Percentiles rank a stretch among this genome's conserved stretches.
phyloP scores from a whole-genome alignment of 2,888 invertebrate genomes.

The Monochamus alternatus region DNA sequence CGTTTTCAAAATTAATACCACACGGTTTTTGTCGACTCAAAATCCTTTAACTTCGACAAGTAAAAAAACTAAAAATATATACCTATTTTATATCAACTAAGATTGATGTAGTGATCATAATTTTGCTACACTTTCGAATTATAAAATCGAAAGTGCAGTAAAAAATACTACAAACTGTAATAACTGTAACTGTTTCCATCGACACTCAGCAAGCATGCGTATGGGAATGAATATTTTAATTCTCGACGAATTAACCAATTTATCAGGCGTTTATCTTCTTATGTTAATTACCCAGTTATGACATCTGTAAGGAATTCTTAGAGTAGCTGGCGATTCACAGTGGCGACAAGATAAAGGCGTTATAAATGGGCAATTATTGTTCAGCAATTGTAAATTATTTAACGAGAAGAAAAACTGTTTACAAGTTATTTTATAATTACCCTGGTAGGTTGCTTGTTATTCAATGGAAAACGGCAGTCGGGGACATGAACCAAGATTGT shows the following conservation, averaged over 20 bases:
- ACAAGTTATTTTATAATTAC: slow-evolving; percentile 30
- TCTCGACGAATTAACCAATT: slow-evolving; percentile 47
- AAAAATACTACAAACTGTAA: not conserved
- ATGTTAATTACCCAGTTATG: slow-evolving; percentile 52
- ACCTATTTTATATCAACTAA: too few species aligned
- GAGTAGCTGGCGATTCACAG: slow-evolving; percentile 44
- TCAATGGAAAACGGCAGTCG: slow-evolving; percentile 16
- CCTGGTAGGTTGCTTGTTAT: slow-evolving; percentile 18
- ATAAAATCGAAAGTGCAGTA: not conserved
- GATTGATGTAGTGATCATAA: too few species aligned
- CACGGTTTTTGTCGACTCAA: too few species aligned
- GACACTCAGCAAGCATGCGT: not conserved
- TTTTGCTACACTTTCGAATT: not conserved
- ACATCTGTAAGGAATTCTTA: slow-evolving; percentile 44
- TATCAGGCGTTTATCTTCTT: slow-evolving; percentile 50
- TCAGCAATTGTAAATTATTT: slow-evolving; percentile 44
- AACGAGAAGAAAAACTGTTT: slow-evolving; percentile 29
- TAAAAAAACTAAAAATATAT: too few species aligned
- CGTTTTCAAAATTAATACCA: too few species aligned
- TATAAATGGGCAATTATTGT: slow-evolving; percentile 51
- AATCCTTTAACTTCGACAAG: too few species aligned
- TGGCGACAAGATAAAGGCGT: slow-evolving; percentile 49
- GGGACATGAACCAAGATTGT: not conserved
- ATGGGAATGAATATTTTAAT: slow-evolving; percentile 47
- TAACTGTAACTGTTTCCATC: too few species aligned